Evolutionary conservation across 2,888 invertebrate species (phyloP), one percentile per base, ranked within the genome.

Genomic region (Pandemis corylana): DNA sequence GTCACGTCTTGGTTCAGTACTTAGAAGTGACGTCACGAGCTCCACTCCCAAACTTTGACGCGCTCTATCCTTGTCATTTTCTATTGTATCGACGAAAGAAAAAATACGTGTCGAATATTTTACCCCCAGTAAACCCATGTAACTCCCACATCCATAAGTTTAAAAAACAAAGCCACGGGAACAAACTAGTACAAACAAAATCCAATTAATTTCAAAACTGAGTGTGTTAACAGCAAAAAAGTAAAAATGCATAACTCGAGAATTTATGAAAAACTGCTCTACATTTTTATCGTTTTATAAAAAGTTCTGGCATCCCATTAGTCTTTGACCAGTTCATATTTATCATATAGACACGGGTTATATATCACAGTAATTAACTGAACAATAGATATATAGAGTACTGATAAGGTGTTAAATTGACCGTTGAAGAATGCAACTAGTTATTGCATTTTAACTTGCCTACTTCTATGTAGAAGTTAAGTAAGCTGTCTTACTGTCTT

Each of bases 381-480:
- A 41, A 56, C 42, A 67, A 53, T 56, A 53, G 65, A 65, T 49
- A 49, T 65, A 36, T 4, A 41, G 53, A 51, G 2, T 44, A 10
- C n/a, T 62, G 62, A 73, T 64, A 73, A 68, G 51, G 44, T 4
- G 20, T n/a, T 46, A 61, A 73, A 73, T 73, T 49, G 56, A 59
- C 20, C 53, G 68, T 56, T 72, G 46, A 72, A 72, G 28, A 65
- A 72, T 59, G 77, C 70, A 76, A 73, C 68, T 71, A 71, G 66
- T 66, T 66, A 46, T 49, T 36, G 28, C 12, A 10, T 28, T 28
- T 65, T 49, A 12, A 20, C 42, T 63, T 28, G 46, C 12, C 20
- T 20, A 20, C 10, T 64, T 12, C 20, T 44, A 2, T 41, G 42
- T 13, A 12, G 12, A 41, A n/a, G 41, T 7, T 62, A 41, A 13